Percentiles rank a stretch among this genome's conserved stretches.
These are phyloP conservation scores for Scyliorhinus canicula DNA, from an alignment of 2,797 vertebrate genomes.

Conservation along the genomic window DNA sequence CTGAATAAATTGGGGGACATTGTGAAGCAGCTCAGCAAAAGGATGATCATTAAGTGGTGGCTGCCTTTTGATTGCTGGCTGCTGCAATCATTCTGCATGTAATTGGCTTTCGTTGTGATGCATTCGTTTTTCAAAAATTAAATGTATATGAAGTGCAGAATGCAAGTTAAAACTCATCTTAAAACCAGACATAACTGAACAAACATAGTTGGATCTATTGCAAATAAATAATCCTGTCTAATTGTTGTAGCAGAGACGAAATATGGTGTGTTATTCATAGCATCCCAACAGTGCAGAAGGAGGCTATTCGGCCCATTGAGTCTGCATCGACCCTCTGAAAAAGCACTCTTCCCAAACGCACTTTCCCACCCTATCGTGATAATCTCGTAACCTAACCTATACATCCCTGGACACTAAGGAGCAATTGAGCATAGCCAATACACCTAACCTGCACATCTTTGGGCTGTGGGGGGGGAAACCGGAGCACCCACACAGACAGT, in stretches of 20 bases:
- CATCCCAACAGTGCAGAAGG: too few species aligned
- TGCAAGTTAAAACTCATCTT: background rate
- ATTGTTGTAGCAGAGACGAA: conserved; percentile 13
- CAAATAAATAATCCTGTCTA: conserved; percentile 38
- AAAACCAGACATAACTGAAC: conserved; percentile 34
- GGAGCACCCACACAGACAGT: too few species aligned
- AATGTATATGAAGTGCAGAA: background rate
- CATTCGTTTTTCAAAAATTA: conserved; percentile 10
- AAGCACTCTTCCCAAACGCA: too few species aligned
- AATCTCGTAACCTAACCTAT: too few species aligned
- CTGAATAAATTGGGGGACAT: background rate
- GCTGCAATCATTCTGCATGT: background rate
- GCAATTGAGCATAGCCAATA: too few species aligned
- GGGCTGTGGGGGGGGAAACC: too few species aligned
- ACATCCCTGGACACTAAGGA: too few species aligned
- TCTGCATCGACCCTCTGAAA: too few species aligned
- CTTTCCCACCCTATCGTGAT: too few species aligned
- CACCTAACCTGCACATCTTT: too few species aligned
- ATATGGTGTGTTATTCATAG: conserved; percentile 40
- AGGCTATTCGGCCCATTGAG: too few species aligned
- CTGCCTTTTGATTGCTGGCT: background rate
- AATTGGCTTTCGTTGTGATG: conserved; percentile 14
- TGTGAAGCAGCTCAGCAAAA: conserved; percentile 24
- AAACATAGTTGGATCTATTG: conserved; percentile 44
- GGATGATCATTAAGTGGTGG: background rate